Evolutionary conservation across 1,140 invertebrate species (phyloP), one percentile per base, ranked within the genome.

Genomic region (Nymphalis io): DNA sequence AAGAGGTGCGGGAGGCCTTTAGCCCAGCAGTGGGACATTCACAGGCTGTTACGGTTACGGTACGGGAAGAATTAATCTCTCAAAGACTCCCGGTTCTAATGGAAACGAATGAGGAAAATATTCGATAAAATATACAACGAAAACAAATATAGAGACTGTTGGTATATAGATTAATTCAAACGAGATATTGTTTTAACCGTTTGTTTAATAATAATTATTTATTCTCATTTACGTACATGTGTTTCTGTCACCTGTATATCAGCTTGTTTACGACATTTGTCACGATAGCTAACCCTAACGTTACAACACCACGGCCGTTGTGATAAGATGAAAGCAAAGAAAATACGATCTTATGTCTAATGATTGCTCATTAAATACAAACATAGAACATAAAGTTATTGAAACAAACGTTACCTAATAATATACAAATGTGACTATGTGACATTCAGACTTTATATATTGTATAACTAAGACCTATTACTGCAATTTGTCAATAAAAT

Each of bases 191-290:
- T 8, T 33, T 33, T 8, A 33, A 33, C 27, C 10, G 27, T 8
- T 33, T 33, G 27, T 33, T 27, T 27, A 40, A 40, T 10, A 40
- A 2, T 40, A 15, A 40, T 10, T 40, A n/a, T 42, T 53, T 55
- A 55, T 15, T 46, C 11, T 27, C 20, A 53, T 53, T 18, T 51
- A 46, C 3, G 3, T 51, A 48, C 16, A 62, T 6, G 48, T 62
- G 46, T 62, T 38, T n/a, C 46, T 62, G 60, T 62, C 60, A 62
- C 23, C 27, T 62, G 27, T 6, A 46, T n/a, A 51, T 62, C 60
- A 51, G 21, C 2, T 51, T 62, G 46, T 62, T 62, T 62, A 33
- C 48, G 15, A 51, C 42, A 16, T 38, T 20, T 38, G 60, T 48
- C 23, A 13, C 40, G 40, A 55, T 33, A 55, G 23, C 51, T 27